A percentile compares a stretch with the other conserved stretches of the same genome.
phyloP scores from a whole-genome alignment of 2,113 vertebrate species.

The Etheostoma spectabile region DNA sequence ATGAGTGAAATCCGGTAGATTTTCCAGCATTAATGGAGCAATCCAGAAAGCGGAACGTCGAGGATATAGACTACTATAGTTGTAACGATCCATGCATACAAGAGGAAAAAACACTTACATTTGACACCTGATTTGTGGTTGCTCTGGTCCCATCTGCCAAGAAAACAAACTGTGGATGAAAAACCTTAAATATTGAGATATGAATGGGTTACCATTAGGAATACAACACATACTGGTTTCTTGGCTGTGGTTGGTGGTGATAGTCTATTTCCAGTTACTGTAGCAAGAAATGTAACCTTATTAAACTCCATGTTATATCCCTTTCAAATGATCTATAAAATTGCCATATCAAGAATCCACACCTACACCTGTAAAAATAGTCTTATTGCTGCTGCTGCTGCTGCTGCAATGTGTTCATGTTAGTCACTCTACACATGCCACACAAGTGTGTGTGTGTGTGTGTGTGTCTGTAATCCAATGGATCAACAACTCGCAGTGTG shows the following conservation, averaged over 20 bases:
- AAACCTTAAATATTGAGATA: conserved; percentile 24
- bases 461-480: conserved; percentile 10
- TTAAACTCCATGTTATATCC: conserved; percentile 40
- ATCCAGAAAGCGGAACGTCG: too few relatives aligned
- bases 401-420: neutral
- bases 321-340: conserved; percentile 54
- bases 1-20: too few relatives aligned
- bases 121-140: neutral
- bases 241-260: conserved; percentile 25
- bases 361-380: conserved; percentile 50
- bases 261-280: conserved; percentile 26
- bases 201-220: conserved; percentile 30
- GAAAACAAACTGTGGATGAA: conserved; percentile 29
- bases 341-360: conserved; percentile 48
- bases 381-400: conserved; percentile 10
- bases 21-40: too few relatives aligned
- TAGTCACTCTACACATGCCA: conserved; percentile 3
- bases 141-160: conserved; percentile 5
- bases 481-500: conserved; percentile 41
- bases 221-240: conserved; percentile 21
- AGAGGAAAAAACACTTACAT: neutral
- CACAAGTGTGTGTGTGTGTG: neutral
- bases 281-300: conserved; percentile 39
- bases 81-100: neutral
- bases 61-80: too few relatives aligned